Conservation (phyloP, 2,888 invertebrate species). For the Apeira syringaria region DNA sequence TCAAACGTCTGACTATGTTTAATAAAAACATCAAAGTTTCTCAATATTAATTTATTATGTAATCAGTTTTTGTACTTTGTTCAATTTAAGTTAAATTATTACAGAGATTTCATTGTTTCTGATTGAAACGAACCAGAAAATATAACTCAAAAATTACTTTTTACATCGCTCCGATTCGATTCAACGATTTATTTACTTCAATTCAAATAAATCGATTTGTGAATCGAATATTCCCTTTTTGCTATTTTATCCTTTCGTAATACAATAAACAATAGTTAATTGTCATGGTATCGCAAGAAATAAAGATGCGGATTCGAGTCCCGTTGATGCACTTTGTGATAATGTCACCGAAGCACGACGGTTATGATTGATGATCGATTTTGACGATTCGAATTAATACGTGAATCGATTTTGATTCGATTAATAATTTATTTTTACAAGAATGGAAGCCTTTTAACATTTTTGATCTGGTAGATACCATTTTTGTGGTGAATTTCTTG, state of each 20-base stretch:
- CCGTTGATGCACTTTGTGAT: constrained; percentile 62
- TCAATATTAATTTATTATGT: too few species aligned
- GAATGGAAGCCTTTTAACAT: constrained; percentile 50
- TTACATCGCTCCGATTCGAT: not conserved
- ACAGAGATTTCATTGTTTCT: constrained; percentile 7
- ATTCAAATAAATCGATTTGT: constrained; percentile 44
- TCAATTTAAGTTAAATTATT: too few species aligned
- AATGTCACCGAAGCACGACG: constrained; percentile 56
- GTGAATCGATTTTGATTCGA: constrained; percentile 61
- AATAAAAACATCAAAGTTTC: too few species aligned
- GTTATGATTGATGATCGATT: constrained; percentile 75
- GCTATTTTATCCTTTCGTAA: constrained; percentile 51
- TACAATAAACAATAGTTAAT: constrained; percentile 63
- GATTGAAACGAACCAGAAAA: constrained; percentile 14
- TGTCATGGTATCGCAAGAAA: constrained; percentile 50
- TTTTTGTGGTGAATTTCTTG: constrained; percentile 44
- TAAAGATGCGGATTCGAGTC: constrained; percentile 39
- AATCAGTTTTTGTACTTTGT: too few species aligned
- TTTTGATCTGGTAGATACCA: constrained; percentile 47
- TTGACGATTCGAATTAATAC: constrained; percentile 69
- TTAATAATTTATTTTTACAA: constrained; percentile 69
- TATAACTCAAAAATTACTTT: constrained; percentile 21
- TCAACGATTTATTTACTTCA: constrained; percentile 38
- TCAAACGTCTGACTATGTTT: too few species aligned
- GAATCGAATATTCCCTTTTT: constrained; percentile 38